Base-by-base conservation (phyloP, 2,797 vertebrate species). In the Loris lydekkerianus region DNA sequence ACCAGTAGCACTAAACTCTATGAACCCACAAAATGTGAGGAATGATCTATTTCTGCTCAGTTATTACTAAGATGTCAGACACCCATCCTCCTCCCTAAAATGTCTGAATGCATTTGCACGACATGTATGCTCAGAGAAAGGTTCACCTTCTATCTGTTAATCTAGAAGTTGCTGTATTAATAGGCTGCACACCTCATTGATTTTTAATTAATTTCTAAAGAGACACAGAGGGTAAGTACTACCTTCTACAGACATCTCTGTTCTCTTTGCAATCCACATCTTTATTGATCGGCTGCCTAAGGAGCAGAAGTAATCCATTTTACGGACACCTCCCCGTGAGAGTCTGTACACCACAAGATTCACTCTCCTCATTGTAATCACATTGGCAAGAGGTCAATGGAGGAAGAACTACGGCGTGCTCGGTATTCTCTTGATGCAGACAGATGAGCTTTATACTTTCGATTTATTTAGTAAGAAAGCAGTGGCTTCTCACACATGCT, bases 161-260 rank as follows among this genome's bases (percentile, higher is more conserved):
- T 98, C 98, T 98, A 96, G 96, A 98, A 81, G 92, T 95, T 98
- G 98, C 98, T 98, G 98, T 99, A 99, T 99, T 99, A 99, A 99
- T 99, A 99, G 99, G 98, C 98, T 99, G 98, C 98, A 99, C 98
- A 99, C 99, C 98, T 99, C 99, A 99, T 99, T 99, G 99, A 99
- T 99, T 99, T 99, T 99, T 99, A 99, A 99, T 99, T 99, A 99
- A 98, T 99, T 99, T 99, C 98, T 98, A 98, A 98, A 98, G 98
- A 98, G 98, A 98, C 98, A 98, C 97, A 89, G 98, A 99, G 99
- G 98, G 98, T 99, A 99, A 99, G 98, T 98, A 99, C 99, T 98
- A 98, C 98, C 98, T 83, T 98, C 98, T 98, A 96, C 98, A 97
- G 98, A 98, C 98, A 98, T 98, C 98, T 99, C 98, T 93, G 89